phyloP scores from a whole-genome alignment of 2,888 invertebrate species.

The Miltochrista miniata region DNA sequence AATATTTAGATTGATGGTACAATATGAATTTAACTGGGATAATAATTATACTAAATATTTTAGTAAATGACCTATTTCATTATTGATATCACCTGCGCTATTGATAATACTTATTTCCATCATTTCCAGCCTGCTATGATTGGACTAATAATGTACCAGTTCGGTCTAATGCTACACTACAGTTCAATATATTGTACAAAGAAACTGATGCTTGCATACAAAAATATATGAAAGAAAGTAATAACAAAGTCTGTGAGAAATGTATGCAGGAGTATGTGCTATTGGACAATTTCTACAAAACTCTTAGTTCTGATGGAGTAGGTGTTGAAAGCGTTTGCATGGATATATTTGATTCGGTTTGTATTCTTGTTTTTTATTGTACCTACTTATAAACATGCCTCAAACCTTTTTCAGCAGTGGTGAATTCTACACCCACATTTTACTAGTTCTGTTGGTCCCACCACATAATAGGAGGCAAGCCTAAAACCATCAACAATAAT shows the following conservation, averaged over 20 bases:
- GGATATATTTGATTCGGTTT: slow-evolving; percentile 87
- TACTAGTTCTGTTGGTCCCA: too few relatives aligned
- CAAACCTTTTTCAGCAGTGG: too few relatives aligned
- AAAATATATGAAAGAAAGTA: slow-evolving; percentile 47
- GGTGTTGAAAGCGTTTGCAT: slow-evolving; percentile 85
- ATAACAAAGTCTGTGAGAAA: slow-evolving; percentile 72
- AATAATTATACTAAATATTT: too few relatives aligned
- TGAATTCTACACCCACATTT: too few relatives aligned
- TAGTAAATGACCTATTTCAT: too few relatives aligned
- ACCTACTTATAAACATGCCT: too few relatives aligned
- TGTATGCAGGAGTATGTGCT: slow-evolving; percentile 81
- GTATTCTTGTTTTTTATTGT: slow-evolving; percentile 40
- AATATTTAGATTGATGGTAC: too few relatives aligned
- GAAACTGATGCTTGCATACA: slow-evolving; percentile 72
- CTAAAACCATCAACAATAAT: too few relatives aligned
- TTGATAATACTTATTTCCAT: background rate
- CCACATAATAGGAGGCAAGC: too few relatives aligned
- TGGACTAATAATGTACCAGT: slow-evolving; percentile 61
- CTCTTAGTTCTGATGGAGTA: slow-evolving; percentile 79
- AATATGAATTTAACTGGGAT: too few relatives aligned
- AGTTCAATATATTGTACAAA: slow-evolving; percentile 74
- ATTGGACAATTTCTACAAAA: slow-evolving; percentile 83
- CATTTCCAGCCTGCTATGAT: slow-evolving; percentile 82
- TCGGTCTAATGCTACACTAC: slow-evolving; percentile 74
- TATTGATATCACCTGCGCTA: too few relatives aligned